A percentile compares a stretch with the other conserved stretches of the same genome.
Evolutionary conservation across 1,140 invertebrate species (phyloP).

Genomic region (Oedothorax gibbosus): DNA sequence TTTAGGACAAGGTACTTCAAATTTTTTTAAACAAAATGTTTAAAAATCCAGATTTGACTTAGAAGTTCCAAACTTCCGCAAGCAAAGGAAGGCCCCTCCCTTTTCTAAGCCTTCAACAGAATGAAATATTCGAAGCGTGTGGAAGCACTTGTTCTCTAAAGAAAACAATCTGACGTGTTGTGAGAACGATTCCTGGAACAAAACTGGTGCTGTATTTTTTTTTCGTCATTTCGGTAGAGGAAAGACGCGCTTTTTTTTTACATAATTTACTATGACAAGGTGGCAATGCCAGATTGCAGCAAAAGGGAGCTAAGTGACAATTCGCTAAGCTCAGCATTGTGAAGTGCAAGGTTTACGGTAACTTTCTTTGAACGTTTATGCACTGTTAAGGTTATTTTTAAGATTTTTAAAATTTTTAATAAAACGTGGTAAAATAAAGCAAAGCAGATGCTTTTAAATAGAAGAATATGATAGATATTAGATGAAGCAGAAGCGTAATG

Average conservation of each 20-base stretch:
- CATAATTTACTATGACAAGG: conserved; percentile 31
- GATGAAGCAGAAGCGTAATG: too few species aligned
- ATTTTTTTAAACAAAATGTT: too few species aligned
- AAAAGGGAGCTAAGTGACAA: conserved; percentile 15
- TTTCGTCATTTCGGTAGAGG: conserved; percentile 24
- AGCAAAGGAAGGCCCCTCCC: background rate
- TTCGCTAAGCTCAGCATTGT: conserved; percentile 13
- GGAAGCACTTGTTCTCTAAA: background rate
- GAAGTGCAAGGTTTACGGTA: too few species aligned
- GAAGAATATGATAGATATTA: too few species aligned
- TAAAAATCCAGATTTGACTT: too few species aligned
- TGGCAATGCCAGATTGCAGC: conserved; percentile 35
- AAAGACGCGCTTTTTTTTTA: background rate
- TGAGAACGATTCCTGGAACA: conserved; percentile 26
- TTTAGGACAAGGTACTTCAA: too few species aligned
- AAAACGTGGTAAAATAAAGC: too few species aligned
- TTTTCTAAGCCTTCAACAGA: background rate
- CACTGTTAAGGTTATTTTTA: too few species aligned
- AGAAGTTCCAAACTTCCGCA: too few species aligned
- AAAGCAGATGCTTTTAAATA: too few species aligned
- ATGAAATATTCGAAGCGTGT: conserved; percentile 13
- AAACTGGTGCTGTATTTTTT: conserved; percentile 7
- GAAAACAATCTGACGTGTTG: conserved; percentile 27
- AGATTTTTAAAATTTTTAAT: too few species aligned
- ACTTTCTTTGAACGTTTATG: too few species aligned